A percentile compares a stretch with the other conserved stretches of the same genome.
These are phyloP conservation scores for Pseudomyrmex cubaensis DNA, from an alignment of 1,140 invertebrate species.

Conservation along the genomic window DNA sequence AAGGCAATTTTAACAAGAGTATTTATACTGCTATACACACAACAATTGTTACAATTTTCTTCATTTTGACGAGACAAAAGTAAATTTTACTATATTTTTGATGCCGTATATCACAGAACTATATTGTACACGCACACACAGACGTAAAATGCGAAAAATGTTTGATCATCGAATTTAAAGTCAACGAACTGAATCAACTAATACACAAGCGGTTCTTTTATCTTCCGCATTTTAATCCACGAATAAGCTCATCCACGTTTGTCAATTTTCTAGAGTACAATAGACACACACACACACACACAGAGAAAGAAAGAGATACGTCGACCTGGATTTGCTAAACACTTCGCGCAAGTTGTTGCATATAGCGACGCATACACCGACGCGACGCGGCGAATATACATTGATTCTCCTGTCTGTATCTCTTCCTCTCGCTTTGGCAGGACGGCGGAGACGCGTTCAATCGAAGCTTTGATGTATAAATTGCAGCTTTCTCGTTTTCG, in stretches of 20 bases:
- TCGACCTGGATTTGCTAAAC: constrained; percentile 73
- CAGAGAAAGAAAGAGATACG: constrained; percentile 38
- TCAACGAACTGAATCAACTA: not conserved
- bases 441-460: constrained; percentile 72
- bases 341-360: constrained; percentile 69
- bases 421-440: constrained; percentile 67
- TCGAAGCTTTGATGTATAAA: constrained; percentile 78
- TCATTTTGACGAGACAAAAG: not conserved
- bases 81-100: not conserved
- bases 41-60: too few relatives aligned
- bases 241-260: constrained; percentile 20
- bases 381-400: constrained; percentile 62
- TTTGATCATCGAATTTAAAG: not conserved
- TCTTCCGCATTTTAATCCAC: constrained; percentile 58
- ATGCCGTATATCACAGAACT: not conserved
- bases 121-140: too few relatives aligned
- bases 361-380: constrained; percentile 49
- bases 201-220: constrained; percentile 11
- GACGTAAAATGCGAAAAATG: not conserved
- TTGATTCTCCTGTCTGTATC: constrained; percentile 67
- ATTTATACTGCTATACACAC: not conserved
- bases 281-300: not conserved
- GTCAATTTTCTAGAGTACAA: constrained; percentile 66
- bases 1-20: constrained; percentile 24
- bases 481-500: constrained; percentile 76